Evolutionary conservation across 30 jellyfish, hydroid and myxozoan genomes (phyloP).

Genomic region (Pseudorhiza aurosa): DNA sequence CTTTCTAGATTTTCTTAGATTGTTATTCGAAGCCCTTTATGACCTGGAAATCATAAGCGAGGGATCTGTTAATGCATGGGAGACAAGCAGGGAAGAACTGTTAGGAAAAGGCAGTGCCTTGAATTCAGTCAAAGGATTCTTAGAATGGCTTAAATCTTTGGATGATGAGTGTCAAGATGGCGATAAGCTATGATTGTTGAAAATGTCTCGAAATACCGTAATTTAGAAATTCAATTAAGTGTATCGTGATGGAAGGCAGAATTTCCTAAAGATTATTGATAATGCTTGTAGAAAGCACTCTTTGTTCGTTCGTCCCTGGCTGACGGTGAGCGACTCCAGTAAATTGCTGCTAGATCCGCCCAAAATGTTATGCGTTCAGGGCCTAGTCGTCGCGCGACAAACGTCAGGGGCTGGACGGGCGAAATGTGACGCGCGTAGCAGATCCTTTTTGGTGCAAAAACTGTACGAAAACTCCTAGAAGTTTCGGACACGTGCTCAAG

Average conservation of each 20-base stretch:
- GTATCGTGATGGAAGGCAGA: background rate
- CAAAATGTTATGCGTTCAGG: too few species aligned
- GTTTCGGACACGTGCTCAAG: too few species aligned
- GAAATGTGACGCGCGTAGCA: too few species aligned
- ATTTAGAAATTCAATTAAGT: constrained; percentile 1
- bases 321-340: too few species aligned
- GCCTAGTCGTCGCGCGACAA: too few species aligned
- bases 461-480: too few species aligned
- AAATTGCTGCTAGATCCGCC: too few species aligned
- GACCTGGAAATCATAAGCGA: constrained; percentile 64
- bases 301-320: background rate
- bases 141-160: constrained; percentile 65
- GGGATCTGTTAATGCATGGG: constrained; percentile 70
- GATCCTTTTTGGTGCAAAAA: too few species aligned
- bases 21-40: constrained; percentile 67
- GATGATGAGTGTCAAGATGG: constrained; percentile 45
- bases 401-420: too few species aligned
- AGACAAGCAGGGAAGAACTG: constrained; percentile 63
- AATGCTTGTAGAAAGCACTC: background rate
- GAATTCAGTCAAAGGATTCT: constrained; percentile 49
- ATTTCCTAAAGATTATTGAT: background rate
- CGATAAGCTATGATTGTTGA: background rate
- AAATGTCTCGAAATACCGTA: background rate
- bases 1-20: constrained; percentile 53
- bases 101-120: constrained; percentile 81